A percentile compares a stretch with the other conserved stretches of the same genome.
Evolutionary conservation across 1,140 invertebrate species (phyloP).

Genomic region (Hetaerina americana): DNA sequence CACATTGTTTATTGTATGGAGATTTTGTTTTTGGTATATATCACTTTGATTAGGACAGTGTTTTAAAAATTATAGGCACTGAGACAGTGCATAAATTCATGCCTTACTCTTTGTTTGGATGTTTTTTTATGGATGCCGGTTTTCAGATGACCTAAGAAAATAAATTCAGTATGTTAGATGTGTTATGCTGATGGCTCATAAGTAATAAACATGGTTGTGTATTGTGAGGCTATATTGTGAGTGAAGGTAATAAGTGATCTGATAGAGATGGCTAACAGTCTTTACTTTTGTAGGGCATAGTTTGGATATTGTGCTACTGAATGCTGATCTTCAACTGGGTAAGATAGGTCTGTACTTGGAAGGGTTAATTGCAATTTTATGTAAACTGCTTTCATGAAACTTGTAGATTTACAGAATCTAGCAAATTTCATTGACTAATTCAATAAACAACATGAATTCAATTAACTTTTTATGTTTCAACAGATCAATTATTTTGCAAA

Average conservation of each 20-base stretch:
- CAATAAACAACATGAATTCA: conserved; percentile 1
- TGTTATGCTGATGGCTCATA: background rate
- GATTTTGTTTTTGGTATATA: background rate
- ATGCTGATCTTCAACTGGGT: background rate
- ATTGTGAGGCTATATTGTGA: background rate
- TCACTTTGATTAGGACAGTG: background rate
- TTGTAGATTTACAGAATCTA: background rate
- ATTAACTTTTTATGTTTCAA: background rate
- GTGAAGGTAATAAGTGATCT: background rate
- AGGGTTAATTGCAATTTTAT: background rate
- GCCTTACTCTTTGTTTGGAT: too few species aligned
- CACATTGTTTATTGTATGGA: background rate
- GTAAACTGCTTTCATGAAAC: background rate
- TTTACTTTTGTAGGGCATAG: background rate
- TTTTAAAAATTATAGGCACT: background rate
- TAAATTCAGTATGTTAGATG: background rate
- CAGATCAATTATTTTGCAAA: background rate
- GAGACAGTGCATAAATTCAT: too few species aligned
- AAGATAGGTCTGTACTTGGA: background rate
- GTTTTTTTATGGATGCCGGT: background rate
- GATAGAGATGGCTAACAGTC: background rate
- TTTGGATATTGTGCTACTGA: background rate
- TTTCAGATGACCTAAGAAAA: background rate
- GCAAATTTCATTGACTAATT: background rate
- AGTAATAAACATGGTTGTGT: background rate